Base-by-base conservation (phyloP, 2,797 vertebrate species). In the Alcedo atthis region DNA sequence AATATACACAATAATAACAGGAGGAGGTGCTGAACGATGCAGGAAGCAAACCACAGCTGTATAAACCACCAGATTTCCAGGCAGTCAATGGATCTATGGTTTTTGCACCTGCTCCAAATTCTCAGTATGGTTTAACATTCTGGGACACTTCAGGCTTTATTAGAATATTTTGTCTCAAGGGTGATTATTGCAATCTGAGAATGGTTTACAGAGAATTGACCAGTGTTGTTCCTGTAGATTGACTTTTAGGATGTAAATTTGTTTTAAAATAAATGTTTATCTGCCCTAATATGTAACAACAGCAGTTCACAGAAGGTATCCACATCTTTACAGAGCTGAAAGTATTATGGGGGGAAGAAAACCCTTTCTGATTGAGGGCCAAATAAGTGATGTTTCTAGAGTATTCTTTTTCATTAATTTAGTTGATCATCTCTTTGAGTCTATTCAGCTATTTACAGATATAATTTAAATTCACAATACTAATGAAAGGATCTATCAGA, bases 81-180 rank as follows among this genome's bases (percentile, higher is more conserved):
- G 19, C 54, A 55, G 40, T 66, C 54, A 81, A 8, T 83, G 55
- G 46, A 62, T 35, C 46, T 89, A 30, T 76, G 69, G 11, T 77
- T 93, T 92, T 73, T 4, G 4, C 82, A 93, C 87, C 87, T 95
- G 93, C 85, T 92, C 66, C 43, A 53, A 69, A 66, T 85, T 89
- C 51, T 78, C 76, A 45, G 24, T 68, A 3, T 53, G 66, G 75
- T 80, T 91, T 73, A 81, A 67, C 73, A 30, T 89, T 74, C 74
- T 88, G 67, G 40, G 25, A 32, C 55, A 45, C 20, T 90, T 87
- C 30, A 78, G 46, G 55, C 83, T 90, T 94, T 92, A 78, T 83
- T 87, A 43, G 18, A 85, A n/a, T 68, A 64, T 57, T 81, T 85
- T 82, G 43, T 78, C 92, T 95, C 62, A 78, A 35, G 76, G 54